A percentile compares a stretch with the other conserved stretches of the same genome.
phyloP scores from a whole-genome alignment of 2,888 invertebrate genomes.

The Rhyacophila evoluta region DNA sequence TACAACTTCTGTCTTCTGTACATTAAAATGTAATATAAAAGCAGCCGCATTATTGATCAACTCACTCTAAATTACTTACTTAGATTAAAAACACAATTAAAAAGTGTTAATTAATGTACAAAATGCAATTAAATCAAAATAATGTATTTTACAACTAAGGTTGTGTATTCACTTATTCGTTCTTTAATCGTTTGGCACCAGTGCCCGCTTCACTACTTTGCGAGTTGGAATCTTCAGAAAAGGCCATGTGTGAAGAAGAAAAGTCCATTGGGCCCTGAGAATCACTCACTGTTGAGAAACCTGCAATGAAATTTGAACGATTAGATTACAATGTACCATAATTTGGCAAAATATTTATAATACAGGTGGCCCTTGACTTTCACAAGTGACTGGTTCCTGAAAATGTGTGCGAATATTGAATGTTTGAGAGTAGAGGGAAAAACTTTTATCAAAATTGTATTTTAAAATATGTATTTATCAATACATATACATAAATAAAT shows the following conservation, averaged over 20 bases:
- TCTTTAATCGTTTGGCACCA: constrained; percentile 80
- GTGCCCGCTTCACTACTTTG: constrained; percentile 83
- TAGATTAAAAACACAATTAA: background rate
- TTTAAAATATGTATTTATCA: too few relatives aligned
- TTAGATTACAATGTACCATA: too few relatives aligned
- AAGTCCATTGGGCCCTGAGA: constrained; percentile 90
- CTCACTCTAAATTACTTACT: background rate
- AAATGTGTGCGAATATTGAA: too few relatives aligned
- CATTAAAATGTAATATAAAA: background rate
- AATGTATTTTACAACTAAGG: background rate
- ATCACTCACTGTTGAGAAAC: constrained; percentile 91
- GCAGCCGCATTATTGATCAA: background rate
- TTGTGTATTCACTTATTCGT: constrained; percentile 69
- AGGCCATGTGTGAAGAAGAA: constrained; percentile 86
- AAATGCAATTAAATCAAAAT: background rate
- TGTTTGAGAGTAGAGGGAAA: too few relatives aligned
- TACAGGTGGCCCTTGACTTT: too few relatives aligned
- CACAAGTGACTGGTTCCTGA: too few relatives aligned
- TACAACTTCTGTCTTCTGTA: background rate
- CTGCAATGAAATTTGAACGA: constrained; percentile 64
- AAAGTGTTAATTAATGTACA: background rate
- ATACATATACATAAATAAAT: too few relatives aligned
- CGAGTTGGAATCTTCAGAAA: constrained; percentile 92
- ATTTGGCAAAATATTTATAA: too few relatives aligned
- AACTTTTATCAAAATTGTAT: too few relatives aligned